Evolutionary conservation across 2,113 vertebrate genomes (phyloP), one percentile per base, ranked within the genome.

Genomic region (Ailuropoda melanoleuca): DNA sequence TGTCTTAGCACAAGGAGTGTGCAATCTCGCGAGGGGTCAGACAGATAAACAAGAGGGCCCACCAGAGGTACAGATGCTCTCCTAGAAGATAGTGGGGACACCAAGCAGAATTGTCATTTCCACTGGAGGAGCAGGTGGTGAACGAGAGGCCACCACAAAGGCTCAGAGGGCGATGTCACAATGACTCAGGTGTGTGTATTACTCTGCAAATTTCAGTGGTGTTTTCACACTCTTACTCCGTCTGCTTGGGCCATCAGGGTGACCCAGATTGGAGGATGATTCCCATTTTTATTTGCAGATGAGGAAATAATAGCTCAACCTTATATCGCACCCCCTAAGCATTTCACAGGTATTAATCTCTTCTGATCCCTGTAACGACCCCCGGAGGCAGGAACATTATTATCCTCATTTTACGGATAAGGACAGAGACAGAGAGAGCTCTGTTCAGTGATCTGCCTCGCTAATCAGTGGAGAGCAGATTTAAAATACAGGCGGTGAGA

Each of bases 141-240:
- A 43, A 1, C 1, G 8, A 66, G 37, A 43, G 4, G 10, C 18
- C 13, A 2, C 37, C 1, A 10, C 8, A 24, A 24, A 85, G 23
- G 15, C 8, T 23, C 21, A 0, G n/a, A 4, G 31, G 37, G 46
- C 5, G 17, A 46, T 0, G 37, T 23, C 26, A 17, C 24, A 31
- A 26, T 4, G 80, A 58, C 31, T 23, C 37, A 31, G 0, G 3
- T n/a, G 7, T 12, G 4, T 8, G 4, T 17, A 18, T 37, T 17
- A 13, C n/a, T 18, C 64, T 39, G 26, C 1, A 72, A 62, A 24
- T 55, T 26, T 31, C 85, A 24, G 56, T 17, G 48, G 23, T 56
- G 39, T 39, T 18, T 74, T 66, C 85, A 34, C 18, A 14, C 24
- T 31, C 66, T 82, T 19, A 17, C 8, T 74, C 34, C 43, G 43